Evolutionary conservation across 2,113 vertebrate species (phyloP).

Genomic region (Gallinago paraguaiae): DNA sequence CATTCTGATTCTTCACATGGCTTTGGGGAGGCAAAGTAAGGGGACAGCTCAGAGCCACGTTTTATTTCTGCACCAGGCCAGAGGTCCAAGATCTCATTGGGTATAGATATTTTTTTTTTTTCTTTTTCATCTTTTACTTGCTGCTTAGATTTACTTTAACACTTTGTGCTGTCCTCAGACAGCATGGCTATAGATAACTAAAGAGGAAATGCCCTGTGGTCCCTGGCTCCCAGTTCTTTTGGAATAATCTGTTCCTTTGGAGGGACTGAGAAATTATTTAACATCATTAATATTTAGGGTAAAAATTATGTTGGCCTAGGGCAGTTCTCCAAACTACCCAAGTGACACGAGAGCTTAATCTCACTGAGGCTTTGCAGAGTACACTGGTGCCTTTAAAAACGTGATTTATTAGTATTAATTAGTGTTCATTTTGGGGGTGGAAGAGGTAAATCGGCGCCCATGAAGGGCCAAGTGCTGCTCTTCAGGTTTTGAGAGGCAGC

Average conservation of each 20-base stretch:
- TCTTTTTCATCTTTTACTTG: background rate
- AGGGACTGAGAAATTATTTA: conserved; percentile 7
- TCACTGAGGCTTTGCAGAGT: background rate
- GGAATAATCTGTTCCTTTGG: background rate
- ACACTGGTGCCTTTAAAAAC: background rate
- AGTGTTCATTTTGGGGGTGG: background rate
- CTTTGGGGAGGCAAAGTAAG: background rate
- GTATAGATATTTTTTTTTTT: too few relatives aligned
- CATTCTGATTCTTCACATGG: background rate
- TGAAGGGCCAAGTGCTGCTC: background rate
- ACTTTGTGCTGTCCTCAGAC: background rate
- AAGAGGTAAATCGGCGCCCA: background rate
- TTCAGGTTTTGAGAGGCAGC: background rate
- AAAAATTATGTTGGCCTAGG: background rate
- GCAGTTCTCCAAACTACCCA: background rate
- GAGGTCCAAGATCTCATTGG: background rate
- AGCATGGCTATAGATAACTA: background rate
- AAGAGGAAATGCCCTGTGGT: background rate
- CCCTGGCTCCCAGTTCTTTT: background rate
- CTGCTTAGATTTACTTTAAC: background rate
- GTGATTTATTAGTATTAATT: background rate
- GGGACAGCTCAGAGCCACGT: background rate
- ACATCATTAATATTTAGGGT: conserved; percentile 11
- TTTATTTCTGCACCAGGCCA: background rate
- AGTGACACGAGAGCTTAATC: background rate